Conservation (phyloP, 1,140 invertebrate species). For the Danaus melanippus region DNA sequence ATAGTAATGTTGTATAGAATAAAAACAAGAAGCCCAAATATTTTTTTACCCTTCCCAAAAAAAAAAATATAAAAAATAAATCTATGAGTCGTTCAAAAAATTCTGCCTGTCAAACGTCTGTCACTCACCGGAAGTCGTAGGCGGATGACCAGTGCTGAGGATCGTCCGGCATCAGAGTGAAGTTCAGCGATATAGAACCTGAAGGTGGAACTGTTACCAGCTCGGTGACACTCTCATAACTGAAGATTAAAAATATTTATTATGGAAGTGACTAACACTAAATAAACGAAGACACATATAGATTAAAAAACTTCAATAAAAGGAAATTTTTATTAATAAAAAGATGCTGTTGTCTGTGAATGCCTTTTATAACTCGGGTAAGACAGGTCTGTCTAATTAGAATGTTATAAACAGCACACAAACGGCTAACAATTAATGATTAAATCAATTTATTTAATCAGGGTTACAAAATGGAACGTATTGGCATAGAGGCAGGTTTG, state of each 20-base stretch:
- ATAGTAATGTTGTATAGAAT: too few species aligned
- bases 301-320: neutral
- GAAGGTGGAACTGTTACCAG: conserved; percentile 76
- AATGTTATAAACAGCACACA: too few species aligned
- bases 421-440: too few species aligned
- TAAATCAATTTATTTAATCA: too few species aligned
- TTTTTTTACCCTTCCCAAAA: neutral
- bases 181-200: conserved; percentile 79
- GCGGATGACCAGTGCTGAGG: conserved; percentile 83
- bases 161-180: conserved; percentile 84
- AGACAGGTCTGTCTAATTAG: too few species aligned
- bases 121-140: conserved; percentile 78
- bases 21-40: neutral
- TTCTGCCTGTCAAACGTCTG: neutral
- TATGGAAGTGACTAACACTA: neutral
- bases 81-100: too few species aligned
- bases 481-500: neutral
- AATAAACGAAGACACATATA: conserved; percentile 4
- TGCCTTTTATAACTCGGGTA: too few species aligned
- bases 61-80: conserved; percentile 3
- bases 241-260: conserved; percentile 45
- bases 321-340: too few species aligned
- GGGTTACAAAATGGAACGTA: too few species aligned
- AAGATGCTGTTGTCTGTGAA: too few species aligned
- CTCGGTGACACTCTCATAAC: conserved; percentile 77